Conservation (phyloP, 1,140 invertebrate genomes). For the Drosophila tsacasi region DNA sequence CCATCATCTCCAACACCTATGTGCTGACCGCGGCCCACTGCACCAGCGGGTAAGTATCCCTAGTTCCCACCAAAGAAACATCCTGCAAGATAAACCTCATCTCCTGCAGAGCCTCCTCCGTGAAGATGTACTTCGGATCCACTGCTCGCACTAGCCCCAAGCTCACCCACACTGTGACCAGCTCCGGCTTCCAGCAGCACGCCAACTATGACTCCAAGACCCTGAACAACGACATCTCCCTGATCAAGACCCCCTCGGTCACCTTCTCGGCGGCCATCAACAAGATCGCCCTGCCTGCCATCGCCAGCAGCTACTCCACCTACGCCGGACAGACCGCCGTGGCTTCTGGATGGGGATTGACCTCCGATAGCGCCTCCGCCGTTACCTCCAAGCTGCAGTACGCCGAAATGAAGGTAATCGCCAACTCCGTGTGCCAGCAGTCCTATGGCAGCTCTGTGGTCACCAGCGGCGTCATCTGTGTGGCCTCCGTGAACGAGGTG, state of each 20-base stretch:
- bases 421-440: conserved; percentile 17
- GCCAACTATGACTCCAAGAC: conserved; percentile 42
- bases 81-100: background rate
- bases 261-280: conserved; percentile 16
- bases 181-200: conserved; percentile 56
- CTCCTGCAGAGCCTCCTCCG: conserved; percentile 32
- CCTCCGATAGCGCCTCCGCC: conserved; percentile 22
- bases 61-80: background rate
- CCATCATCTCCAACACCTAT: conserved; percentile 86
- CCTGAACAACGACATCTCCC: conserved; percentile 37
- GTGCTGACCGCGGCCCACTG: conserved; percentile 88
- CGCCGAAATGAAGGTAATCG: conserved; percentile 15
- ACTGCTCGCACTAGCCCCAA: conserved; percentile 42
- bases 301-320: conserved; percentile 26
- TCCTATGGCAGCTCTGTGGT: conserved; percentile 16
- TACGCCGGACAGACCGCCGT: conserved; percentile 37
- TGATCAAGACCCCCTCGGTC: conserved; percentile 33
- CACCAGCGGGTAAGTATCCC: conserved; percentile 63
- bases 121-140: conserved; percentile 63
- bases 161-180: conserved; percentile 41
- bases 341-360: conserved; percentile 45
- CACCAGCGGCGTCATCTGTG: conserved; percentile 31
- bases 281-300: conserved; percentile 27
- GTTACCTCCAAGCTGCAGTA: conserved; percentile 25
- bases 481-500: conserved; percentile 18